Conservation (phyloP, 2,888 invertebrate genomes). For the Girardia tigrina region DNA sequence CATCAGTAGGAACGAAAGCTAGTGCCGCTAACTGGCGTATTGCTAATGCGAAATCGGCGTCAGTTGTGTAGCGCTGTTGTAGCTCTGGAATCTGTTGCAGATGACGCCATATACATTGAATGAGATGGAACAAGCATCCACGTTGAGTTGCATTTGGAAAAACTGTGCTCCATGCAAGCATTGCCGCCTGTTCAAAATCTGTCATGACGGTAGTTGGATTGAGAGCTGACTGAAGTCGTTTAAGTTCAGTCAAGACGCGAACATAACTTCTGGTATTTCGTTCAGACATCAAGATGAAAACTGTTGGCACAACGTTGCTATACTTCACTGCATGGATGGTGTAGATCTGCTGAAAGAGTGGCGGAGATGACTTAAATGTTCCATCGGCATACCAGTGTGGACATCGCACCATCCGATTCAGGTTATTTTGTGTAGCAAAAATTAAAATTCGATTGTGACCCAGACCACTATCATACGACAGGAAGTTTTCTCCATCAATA, state of each 20-base stretch:
- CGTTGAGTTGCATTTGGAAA: not conserved
- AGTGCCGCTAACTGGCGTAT: not conserved
- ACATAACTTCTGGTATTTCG: not conserved
- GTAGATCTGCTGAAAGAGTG: not conserved
- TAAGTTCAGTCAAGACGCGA: not conserved
- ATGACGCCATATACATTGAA: not conserved
- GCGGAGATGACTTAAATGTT: not conserved
- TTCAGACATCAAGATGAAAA: not conserved
- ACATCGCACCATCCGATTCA: not conserved
- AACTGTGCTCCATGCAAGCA: not conserved
- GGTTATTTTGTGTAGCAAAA: not conserved
- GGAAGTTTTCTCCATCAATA: not conserved
- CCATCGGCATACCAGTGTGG: not conserved
- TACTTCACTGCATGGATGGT: not conserved
- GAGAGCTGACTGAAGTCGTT: not conserved
- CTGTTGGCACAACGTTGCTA: not conserved
- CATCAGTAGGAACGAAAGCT: not conserved
- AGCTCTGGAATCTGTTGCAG: not conserved
- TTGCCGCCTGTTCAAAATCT: not conserved
- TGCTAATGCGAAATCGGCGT: not conserved
- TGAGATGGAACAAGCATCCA: not conserved
- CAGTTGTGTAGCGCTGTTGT: not conserved
- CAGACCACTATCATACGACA: not conserved
- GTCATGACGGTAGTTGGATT: not conserved
- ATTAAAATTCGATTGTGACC: not conserved